Evolutionary conservation across 2,888 invertebrate species (phyloP).

Genomic region (Parnassius apollo): DNA sequence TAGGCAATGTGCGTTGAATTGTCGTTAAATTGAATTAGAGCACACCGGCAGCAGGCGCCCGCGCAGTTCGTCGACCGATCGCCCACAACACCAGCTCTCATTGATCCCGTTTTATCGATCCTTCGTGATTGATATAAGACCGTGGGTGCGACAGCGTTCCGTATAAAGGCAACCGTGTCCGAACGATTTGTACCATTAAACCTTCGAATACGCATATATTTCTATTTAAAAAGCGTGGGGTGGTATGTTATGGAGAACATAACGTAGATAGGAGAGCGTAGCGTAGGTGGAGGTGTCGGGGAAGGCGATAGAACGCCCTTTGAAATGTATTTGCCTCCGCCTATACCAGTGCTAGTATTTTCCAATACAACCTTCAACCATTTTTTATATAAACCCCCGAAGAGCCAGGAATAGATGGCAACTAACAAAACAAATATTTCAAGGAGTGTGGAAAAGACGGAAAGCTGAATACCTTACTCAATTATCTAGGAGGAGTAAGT

Average conservation of each 20-base stretch:
- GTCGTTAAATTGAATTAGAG: conserved; percentile 78
- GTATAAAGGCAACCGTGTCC: conserved; percentile 33
- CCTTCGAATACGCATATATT: conserved; percentile 34
- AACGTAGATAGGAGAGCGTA: conserved; percentile 24
- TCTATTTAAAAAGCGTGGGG: conserved; percentile 46
- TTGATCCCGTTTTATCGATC: conserved; percentile 75
- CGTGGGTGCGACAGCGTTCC: conserved; percentile 64
- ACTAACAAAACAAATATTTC: too few species aligned
- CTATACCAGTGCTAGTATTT: conserved; percentile 17
- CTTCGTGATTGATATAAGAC: conserved; percentile 70
- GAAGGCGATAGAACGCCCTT: conserved; percentile 43
- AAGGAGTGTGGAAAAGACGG: too few species aligned
- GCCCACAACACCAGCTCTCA: conserved; percentile 71
- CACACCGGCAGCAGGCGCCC: conserved; percentile 67
- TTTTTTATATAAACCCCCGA: too few species aligned
- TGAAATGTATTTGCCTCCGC: conserved; percentile 30
- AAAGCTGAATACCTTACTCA: too few species aligned
- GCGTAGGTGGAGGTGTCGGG: conserved; percentile 42
- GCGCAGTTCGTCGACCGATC: conserved; percentile 80
- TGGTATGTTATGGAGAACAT: conserved; percentile 38
- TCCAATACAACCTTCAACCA: too few species aligned
- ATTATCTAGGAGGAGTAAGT: too few species aligned
- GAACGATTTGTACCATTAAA: conserved; percentile 34
- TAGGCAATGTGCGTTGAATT: conserved; percentile 60
- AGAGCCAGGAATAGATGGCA: too few species aligned